phyloP scores from a whole-genome alignment of 2,113 vertebrate species.

The Piaya cayana region DNA sequence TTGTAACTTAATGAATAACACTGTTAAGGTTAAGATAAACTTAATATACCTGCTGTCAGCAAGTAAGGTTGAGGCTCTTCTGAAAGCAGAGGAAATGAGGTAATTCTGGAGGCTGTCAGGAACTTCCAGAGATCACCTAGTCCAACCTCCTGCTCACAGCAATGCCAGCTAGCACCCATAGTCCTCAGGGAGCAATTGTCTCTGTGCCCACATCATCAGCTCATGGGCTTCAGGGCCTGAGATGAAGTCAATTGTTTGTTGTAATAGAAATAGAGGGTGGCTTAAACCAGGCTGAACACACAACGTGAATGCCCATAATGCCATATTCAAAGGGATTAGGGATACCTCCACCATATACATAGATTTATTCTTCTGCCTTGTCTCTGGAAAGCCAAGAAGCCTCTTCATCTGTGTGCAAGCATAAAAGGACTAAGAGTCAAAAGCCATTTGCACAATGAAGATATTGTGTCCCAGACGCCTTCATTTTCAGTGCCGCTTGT shows the following conservation, averaged over 20 bases:
- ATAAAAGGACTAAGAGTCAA: not conserved
- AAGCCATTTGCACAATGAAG: not conserved
- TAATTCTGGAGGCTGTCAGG: not conserved
- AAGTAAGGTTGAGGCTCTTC: not conserved
- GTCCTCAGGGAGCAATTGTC: not conserved
- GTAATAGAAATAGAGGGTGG: not conserved
- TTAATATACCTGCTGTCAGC: not conserved
- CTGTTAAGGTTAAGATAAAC: not conserved
- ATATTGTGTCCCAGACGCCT: not conserved
- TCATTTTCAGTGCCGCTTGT: not conserved
- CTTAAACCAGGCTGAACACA: not conserved
- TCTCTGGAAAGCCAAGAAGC: not conserved
- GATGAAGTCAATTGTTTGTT: not conserved
- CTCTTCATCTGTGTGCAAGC: not conserved
- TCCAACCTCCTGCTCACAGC: not conserved
- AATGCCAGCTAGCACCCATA: not conserved
- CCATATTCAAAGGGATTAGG: not conserved
- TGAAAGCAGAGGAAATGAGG: not conserved
- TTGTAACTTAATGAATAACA: not conserved
- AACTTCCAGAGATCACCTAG: not conserved
- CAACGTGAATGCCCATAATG: not conserved
- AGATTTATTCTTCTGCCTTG: not conserved
- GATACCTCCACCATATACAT: not conserved
- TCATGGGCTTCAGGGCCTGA: not conserved
- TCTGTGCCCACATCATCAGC: not conserved